Evolutionary conservation across 1,140 invertebrate genomes (phyloP), one percentile per base, ranked within the genome.

Genomic region (Cotesia typhae): DNA sequence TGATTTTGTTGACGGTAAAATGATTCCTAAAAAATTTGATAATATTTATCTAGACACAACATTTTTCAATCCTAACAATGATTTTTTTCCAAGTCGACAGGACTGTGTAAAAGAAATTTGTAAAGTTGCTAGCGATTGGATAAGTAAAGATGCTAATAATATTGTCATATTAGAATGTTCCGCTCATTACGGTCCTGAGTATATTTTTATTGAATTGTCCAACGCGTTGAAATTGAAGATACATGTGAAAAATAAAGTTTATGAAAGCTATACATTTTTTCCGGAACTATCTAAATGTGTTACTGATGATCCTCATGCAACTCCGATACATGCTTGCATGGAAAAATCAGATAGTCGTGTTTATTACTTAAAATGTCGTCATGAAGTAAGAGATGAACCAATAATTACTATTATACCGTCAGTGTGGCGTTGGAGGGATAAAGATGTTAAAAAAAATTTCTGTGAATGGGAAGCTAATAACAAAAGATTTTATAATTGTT

Each of bases 1-100:
- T 78, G 77, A 87, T 71, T 67, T 14, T 3, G 76, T 84, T 64
- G 82, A 84, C 35, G 73, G 75, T 6, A 74, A 47, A 70, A 20
- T 66, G 7, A 52, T 71, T 7, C 84, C 89, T 0, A 91, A 89
- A 78, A 78, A 76, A 14, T 87, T 94, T 38, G 85, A 91, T 73
- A 87, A 87, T 59, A 79, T 93, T 51, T 93, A 93, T 80, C 84
- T 93, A 5, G 93, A 94, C 78, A 92, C 92, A 12, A 94, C 92
- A 1, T 94, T 93, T 79, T 88, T 92, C 28, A 77, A 85, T 63
- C 67, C 81, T 51, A 52, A 77, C 1, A 91, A 89, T 75, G 67
- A 77, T 1, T 71, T 78, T 57, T 91, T 93, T 72, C 92, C 92
- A 0, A 88, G 83, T 73, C 83, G 92, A 63, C 81, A 84, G 37